Evolutionary conservation across 1,140 invertebrate genomes (phyloP), one percentile per base, ranked within the genome.

Genomic region (Papilio glaucus): DNA sequence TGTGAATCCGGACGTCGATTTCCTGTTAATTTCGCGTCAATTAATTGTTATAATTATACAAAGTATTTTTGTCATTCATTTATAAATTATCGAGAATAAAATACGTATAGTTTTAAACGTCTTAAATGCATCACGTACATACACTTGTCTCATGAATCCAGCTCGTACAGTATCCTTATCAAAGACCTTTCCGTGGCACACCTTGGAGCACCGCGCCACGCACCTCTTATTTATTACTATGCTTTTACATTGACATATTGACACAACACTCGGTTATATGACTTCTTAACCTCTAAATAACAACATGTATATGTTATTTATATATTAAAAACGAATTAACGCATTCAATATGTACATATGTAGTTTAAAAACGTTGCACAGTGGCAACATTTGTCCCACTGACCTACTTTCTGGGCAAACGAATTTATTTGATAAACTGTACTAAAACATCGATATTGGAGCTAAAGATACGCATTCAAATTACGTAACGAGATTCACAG

Each of bases 371-470:
- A 24, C 42, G 63, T 49, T 18, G 33, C 24, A 68, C 24, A 8
- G n/a, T 26, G n/a, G 12, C 33, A 33, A 49, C 41, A 69, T 69
- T 42, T 69, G 67, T n/a, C 37, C 45, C 18, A 69, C 67, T 69
- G 67, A 69, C 67, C 67, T 53, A 69, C 67, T 53, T 69, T 69
- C 7, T 26, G 26, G 37, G 29, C 13, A 53, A 37, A 69, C 42
- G 45, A 69, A 69, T 69, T 38, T 37, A 69, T 53, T 69, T 69
- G 42, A 69, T 69, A 69, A 69, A 69, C 42, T 61, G 8, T 15
- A 61, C 5, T 61, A 1, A 61, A 61, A n/a, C n/a, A 15, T 29
- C 6, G 6, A 6, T 33, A 37, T 8, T 57, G 9, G 24, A 24
- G 26, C 33, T 33, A 61, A 10, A 61, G 29, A 61, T 33, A 57